Evolutionary conservation across 2,113 vertebrate genomes (phyloP).

Genomic region (Nycticryphes semicollaris): DNA sequence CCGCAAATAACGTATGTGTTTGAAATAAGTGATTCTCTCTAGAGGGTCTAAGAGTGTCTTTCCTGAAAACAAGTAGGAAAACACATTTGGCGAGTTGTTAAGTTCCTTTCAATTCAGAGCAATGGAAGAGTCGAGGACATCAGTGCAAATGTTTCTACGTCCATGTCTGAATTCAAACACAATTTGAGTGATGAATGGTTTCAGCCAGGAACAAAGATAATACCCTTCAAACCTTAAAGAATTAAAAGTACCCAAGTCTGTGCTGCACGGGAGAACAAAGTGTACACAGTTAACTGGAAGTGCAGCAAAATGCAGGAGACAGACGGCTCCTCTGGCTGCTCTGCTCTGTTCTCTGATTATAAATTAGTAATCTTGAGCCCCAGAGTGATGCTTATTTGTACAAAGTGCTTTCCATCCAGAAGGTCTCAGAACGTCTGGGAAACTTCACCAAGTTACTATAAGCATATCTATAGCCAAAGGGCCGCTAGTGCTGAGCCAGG

Average conservation of each 20-base stretch:
- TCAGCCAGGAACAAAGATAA: neutral
- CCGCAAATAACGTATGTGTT: neutral
- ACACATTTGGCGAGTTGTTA: neutral
- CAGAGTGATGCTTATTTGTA: neutral
- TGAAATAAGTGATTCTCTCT: neutral
- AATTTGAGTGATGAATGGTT: neutral
- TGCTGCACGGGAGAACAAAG: neutral
- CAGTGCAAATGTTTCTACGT: neutral
- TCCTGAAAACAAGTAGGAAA: neutral
- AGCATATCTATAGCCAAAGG: neutral
- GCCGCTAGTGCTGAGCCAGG: neutral
- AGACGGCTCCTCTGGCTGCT: neutral
- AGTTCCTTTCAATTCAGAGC: neutral
- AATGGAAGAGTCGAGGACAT: neutral
- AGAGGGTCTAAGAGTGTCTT: neutral
- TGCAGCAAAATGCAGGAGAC: neutral
- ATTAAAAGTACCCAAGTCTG: neutral
- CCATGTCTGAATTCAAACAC: neutral
- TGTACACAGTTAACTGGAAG: neutral
- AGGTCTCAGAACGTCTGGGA: neutral
- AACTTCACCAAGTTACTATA: neutral
- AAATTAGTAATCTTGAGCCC: neutral
- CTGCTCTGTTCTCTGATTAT: neutral
- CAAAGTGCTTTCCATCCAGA: neutral
- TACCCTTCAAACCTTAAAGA: neutral